Evolutionary conservation across 35 echinoderm and acorn worm species (phyloP), one percentile per base, ranked within the genome.

Genomic region (Lytechinus pictus): DNA sequence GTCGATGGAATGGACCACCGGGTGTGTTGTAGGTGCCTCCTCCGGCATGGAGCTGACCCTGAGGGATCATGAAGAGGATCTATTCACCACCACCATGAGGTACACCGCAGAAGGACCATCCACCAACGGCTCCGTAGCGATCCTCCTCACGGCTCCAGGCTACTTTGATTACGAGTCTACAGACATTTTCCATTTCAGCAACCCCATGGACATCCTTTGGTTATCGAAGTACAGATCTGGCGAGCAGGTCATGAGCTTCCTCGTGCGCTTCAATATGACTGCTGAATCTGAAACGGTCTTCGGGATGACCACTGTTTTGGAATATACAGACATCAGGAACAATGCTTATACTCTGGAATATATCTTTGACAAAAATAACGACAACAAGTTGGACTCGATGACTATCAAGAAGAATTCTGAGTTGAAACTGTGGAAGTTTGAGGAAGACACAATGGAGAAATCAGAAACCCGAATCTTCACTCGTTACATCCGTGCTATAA

Each of bases 361-460:
- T 10, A 28, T 28, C 3, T 57, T 24, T 54, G 52, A 53, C 16
- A 2, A 55, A 4, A 24, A 1, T 11, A 19, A 0, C 4, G 92
- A 5, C 55, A 93, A 28, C n/a, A n/a, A 28, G 13, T 19, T 55
- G 9, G 57, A 24, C n/a, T 28, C 53, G 53, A 54, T 28, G 54
- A 57, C 14, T 27, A 57, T 93, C 10, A 55, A 55, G 92, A 93
- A 93, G n/a, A 93, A 93, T 54, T 53, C 28, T 93, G 54, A 27
- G 12, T 11, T 57, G 54, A 93, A 55, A 10, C 21, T 93, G 53
- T 16, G 8, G 10, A 27, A 10, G 27, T n/a, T 27, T 7, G 92
- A 57, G 54, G 53, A 57, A 57, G 12, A 6, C 10, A 93, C 54
- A 4, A 4, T 2, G 11, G 52, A 55, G 27, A 27, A 0, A 9